Evolutionary conservation across 2,888 invertebrate species (phyloP).

Genomic region (Scaptomyza parva): DNA sequence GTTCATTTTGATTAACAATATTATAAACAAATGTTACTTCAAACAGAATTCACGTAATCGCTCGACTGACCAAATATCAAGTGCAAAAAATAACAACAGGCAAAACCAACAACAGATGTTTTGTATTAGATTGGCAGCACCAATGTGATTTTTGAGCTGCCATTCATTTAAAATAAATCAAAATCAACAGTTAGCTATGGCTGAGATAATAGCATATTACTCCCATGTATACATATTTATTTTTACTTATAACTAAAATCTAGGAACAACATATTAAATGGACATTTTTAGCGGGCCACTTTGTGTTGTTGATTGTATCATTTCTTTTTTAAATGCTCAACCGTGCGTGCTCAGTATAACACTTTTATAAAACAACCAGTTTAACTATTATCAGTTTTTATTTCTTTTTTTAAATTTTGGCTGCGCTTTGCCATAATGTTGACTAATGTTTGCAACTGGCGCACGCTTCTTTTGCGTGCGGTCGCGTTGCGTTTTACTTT

Average conservation of each 20-base stretch:
- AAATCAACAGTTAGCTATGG: conserved; percentile 3
- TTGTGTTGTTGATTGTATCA: no score
- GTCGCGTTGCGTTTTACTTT: conserved; percentile 64
- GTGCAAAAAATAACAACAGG: conserved; percentile 30
- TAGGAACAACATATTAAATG: no score
- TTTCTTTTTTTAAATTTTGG: conserved; percentile 78
- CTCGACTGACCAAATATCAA: conserved; percentile 42
- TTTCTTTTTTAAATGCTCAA: no score
- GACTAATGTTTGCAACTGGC: conserved; percentile 85
- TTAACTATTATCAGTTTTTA: conserved; percentile 19
- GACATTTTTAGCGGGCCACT: no score
- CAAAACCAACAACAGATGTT: conserved; percentile 45
- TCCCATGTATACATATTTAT: no score
- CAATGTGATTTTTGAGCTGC: conserved; percentile 22
- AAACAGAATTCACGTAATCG: conserved; percentile 76
- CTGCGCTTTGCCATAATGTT: conserved; percentile 83
- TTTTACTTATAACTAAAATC: no score
- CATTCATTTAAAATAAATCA: conserved; percentile 13
- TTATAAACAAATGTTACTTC: conserved; percentile 39
- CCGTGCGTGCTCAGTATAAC: no score
- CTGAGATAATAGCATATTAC: no score
- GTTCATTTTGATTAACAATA: conserved; percentile 58
- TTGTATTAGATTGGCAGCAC: conserved; percentile 48
- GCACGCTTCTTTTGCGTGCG: conserved; percentile 85
- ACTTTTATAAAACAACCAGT: background rate